These are phyloP conservation scores for Spongilla lacustris DNA, from an alignment of 37 sponge, comb jelly and placozoan genomes.

Conservation along the genomic window DNA sequence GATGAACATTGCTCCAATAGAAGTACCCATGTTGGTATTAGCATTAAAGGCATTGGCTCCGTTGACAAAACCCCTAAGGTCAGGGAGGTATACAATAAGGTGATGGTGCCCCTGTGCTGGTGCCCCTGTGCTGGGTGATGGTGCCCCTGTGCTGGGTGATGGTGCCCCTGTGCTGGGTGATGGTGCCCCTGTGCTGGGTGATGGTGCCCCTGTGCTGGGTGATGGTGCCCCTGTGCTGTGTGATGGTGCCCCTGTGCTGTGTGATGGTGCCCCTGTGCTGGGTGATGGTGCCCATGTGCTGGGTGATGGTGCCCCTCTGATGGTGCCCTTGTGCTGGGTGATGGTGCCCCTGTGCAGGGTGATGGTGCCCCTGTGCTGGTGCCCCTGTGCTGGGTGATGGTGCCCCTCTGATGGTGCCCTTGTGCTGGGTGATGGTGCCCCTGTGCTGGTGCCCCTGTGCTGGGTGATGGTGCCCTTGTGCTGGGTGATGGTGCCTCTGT, in stretches of 20 bases:
- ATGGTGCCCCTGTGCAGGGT: background rate
- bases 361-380: background rate
- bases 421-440: background rate
- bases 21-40: background rate
- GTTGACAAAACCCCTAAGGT: slow-evolving; percentile 60
- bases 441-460: background rate
- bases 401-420: background rate
- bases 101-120: background rate
- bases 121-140: background rate
- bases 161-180: background rate
- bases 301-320: background rate
- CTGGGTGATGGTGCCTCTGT: background rate
- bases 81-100: background rate
- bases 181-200: no score
- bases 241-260: no score
- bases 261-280: no score
- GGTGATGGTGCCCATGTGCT: no score
- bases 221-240: no score
- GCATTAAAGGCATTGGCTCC: slow-evolving; percentile 25
- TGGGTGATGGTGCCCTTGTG: background rate
- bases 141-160: slow-evolving; percentile 10
- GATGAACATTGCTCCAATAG: slow-evolving; percentile 60
- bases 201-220: no score
- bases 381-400: slow-evolving; percentile 10
- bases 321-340: slow-evolving; percentile 7